Base-by-base conservation (phyloP, 1,140 invertebrate genomes). In the Pemphigus obesinymphae region DNA sequence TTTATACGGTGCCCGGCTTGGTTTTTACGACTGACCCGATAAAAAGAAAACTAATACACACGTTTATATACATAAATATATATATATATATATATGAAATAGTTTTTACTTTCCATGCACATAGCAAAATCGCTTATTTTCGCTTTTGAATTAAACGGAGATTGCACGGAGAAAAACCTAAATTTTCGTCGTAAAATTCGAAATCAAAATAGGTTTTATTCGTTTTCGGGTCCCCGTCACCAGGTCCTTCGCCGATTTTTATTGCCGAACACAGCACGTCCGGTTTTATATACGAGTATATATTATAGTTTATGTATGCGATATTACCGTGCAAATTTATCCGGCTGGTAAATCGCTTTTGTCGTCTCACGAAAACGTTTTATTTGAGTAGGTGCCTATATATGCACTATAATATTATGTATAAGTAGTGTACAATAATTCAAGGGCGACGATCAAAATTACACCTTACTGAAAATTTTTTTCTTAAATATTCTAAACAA, bases 121-220 rank as follows among this genome's bases (percentile, higher is more conserved):
- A n/a, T n/a, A 6, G 26, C 55, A 58, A 11, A 26, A 23, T 15
- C 43, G 3, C 13, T 43, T 34, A 31, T 73, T 73, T 70, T 73
- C 13, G 26, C 17, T 55, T 75, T 53, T 53, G 53, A 55, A 75
- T 34, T 20, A 20, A 53, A 55, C 29, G 13, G 23, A 0, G 17
- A 20, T 17, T 15, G 26, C 29, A 11, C 45, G 11, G 0, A 11
- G 72, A 53, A 23, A 75, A 53, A 55, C 29, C 72, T 7, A 75
- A 75, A 34, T 75, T 75, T 75, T 53, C 31, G 72, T 75, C 72
- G 72, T 75, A 75, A 75, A 75, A 75, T 15, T 53, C 29, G 17
- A 75, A 75, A 75, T 37, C 72, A 48, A 55, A 75, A 75, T 55
- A 20, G 26, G 48, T 75, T 75, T 53, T 75, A 75, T 75, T n/a